Percentiles rank a stretch among this genome's conserved stretches.
phyloP scores from a whole-genome alignment of 2,113 vertebrate species.

The Corvus cornix region DNA sequence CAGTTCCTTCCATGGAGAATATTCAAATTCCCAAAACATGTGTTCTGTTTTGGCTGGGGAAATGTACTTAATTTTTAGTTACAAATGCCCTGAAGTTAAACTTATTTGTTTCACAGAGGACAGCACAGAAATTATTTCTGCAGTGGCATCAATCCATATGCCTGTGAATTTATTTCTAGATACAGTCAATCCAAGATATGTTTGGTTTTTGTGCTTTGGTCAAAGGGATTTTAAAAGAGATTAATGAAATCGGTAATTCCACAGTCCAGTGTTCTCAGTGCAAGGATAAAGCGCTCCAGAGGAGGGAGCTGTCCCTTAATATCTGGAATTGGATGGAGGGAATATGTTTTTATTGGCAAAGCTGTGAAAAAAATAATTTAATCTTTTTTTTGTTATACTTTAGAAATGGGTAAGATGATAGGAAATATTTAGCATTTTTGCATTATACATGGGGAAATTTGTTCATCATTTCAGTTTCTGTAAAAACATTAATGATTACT shows the following conservation, averaged over 20 bases:
- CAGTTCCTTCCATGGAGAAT: not conserved
- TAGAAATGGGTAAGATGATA: not conserved
- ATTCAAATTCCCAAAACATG: not conserved
- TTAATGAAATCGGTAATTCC: not conserved
- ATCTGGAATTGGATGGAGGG: not conserved
- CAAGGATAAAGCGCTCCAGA: not conserved
- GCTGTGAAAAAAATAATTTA: not conserved
- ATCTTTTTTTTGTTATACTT: not conserved
- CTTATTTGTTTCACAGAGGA: not conserved
- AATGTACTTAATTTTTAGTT: not conserved
- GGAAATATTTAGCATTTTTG: not conserved
- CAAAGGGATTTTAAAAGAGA: not conserved
- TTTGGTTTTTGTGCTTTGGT: not conserved
- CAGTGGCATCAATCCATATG: not conserved
- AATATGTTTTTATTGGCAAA: not conserved
- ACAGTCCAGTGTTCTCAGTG: not conserved
- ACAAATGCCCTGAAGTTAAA: not conserved
- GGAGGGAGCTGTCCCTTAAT: constrained; percentile 42
- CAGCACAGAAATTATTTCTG: not conserved
- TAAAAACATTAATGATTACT: not conserved
- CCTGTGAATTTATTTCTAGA: not conserved
- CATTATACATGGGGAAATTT: not conserved
- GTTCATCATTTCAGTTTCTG: not conserved
- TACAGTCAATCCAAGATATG: not conserved
- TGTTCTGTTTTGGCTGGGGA: not conserved